Evolutionary conservation across 2,888 invertebrate species (phyloP), one percentile per base, ranked within the genome.

Genomic region (Torymus auratus): DNA sequence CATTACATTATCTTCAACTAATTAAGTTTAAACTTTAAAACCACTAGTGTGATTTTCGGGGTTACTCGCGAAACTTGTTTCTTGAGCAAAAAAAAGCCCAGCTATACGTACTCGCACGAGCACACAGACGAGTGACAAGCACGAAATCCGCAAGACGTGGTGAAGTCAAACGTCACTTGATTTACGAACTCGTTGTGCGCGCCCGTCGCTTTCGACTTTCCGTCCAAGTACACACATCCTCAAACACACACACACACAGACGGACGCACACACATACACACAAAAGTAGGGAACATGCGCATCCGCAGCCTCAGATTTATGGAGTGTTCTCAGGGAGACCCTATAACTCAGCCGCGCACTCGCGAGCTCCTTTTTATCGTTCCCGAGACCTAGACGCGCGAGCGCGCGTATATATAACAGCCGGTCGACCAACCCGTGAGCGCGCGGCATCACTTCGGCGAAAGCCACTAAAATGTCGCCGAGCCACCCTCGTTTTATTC

Each of bases 121-220:
- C 23, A 0, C 23, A 55, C 23, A 55, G 15, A 55, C 15, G 23
- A 28, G 28, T 28, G 28, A 58, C 55, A 64, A 58, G 73, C 64
- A 7, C 58, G 50, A 56, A 52, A 56, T 12, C 84, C 78, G 83
- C 83, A 84, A 86, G 86, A 87, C 85, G 85, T 85, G 86, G 85
- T 85, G 84, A 84, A 83, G 86, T 85, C 85, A 87, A 86, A 86
- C 86, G 86, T 83, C 83, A 84, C 83, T 86, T 89, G 89, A 89
- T 89, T 89, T 89, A 88, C 88, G 87, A 85, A 87, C 87, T 86
- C 87, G 86, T 83, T 85, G 86, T 84, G 76, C 79, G 86, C 84
- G 76, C 79, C 84, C 84, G 84, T 83, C 82, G 84, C 28, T 28
- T 28, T 28, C 28, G 28, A 28, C 28, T 28, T 28, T 28, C 28